Percentiles rank a stretch among this genome's conserved stretches.
These are phyloP conservation scores for Drosophila neotestacea DNA, from an alignment of 2,888 invertebrate genomes.

Conservation along the genomic window DNA sequence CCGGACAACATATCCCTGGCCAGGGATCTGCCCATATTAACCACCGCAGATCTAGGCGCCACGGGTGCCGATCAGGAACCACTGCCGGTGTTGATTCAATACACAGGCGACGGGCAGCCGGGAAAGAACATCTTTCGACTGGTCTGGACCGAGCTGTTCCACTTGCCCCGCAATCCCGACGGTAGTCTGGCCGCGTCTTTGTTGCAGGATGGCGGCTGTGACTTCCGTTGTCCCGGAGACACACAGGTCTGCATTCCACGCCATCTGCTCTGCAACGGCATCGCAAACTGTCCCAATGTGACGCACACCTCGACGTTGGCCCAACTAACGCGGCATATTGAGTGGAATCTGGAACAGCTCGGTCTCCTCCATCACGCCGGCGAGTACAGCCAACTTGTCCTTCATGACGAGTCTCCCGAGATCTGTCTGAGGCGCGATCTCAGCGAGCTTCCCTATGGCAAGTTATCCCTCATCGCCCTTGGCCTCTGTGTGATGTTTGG, in stretches of 20 bases:
- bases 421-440: constrained; percentile 88
- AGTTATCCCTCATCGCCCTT: constrained; percentile 81
- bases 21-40: constrained; percentile 91
- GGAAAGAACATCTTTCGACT: constrained; percentile 94
- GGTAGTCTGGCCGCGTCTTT: constrained; percentile 92
- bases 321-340: constrained; percentile 87
- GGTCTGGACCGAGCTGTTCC: constrained; percentile 95
- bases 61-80: constrained; percentile 88
- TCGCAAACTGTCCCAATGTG: constrained; percentile 93
- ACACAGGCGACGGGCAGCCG: constrained; percentile 91
- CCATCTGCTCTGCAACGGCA: constrained; percentile 93
- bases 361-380: constrained; percentile 86
- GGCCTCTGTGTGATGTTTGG: constrained; percentile 82
- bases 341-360: constrained; percentile 87
- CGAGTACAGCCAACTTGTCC: constrained; percentile 86
- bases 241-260: constrained; percentile 93
- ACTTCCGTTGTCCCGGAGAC: constrained; percentile 94
- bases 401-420: constrained; percentile 92
- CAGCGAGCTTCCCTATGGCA: constrained; percentile 84
- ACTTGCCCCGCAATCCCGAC: constrained; percentile 93
- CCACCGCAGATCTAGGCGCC: constrained; percentile 91
- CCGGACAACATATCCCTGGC: constrained; percentile 94
- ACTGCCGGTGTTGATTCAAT: constrained; percentile 89
- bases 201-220: constrained; percentile 90
- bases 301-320: constrained; percentile 85